These are phyloP conservation scores for Donacobius atricapilla DNA, from an alignment of 2,113 vertebrate genomes.

Conservation along the genomic window DNA sequence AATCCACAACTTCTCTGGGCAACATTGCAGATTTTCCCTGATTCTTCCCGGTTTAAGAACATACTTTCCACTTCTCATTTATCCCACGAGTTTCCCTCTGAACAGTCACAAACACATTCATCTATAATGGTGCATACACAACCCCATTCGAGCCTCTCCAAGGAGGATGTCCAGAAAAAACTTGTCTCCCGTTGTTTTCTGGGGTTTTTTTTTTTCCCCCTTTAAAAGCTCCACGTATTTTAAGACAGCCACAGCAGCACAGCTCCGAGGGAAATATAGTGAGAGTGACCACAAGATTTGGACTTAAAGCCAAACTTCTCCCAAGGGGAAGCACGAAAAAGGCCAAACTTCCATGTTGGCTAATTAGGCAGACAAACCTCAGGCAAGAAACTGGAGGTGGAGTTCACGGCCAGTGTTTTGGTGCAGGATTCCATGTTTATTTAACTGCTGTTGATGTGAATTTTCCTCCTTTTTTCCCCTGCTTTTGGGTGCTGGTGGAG, in stretches of 20 bases:
- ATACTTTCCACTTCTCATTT: background rate
- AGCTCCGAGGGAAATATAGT: background rate
- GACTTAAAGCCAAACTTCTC: slow-evolving; percentile 1
- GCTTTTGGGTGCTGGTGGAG: background rate
- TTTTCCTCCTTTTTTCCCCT: background rate
- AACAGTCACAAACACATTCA: background rate
- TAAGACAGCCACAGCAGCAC: background rate
- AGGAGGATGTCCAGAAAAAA: background rate
- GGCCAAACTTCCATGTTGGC: background rate
- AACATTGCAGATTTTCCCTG: background rate
- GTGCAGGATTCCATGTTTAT: background rate
- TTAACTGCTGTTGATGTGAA: background rate
- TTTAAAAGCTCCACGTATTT: background rate
- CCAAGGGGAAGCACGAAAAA: background rate
- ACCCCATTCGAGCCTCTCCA: background rate
- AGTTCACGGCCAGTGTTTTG: background rate
- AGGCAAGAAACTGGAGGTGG: background rate
- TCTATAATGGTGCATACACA: background rate
- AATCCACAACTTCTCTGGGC: background rate
- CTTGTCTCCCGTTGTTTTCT: background rate
- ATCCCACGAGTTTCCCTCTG: background rate
- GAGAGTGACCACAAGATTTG: slow-evolving; percentile 24
- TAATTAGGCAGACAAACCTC: slow-evolving; percentile 43
- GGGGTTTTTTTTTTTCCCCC: background rate
- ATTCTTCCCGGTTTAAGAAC: background rate